Conservation (phyloP, 2,113 vertebrate species). For the Cyanocitta stelleri region DNA sequence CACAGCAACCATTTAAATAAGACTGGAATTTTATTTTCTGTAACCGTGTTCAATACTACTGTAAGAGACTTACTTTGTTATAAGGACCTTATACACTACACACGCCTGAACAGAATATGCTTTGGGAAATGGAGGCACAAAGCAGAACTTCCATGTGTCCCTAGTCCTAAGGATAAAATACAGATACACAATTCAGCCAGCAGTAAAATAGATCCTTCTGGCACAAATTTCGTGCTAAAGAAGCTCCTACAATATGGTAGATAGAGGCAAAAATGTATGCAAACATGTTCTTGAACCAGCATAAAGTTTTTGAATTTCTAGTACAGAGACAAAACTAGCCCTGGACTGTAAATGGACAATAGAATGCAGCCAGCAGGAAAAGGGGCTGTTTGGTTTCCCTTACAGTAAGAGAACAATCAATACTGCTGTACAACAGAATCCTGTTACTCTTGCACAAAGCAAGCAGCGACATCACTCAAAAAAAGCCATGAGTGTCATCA, state of each 20-base stretch:
- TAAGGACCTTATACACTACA: background rate
- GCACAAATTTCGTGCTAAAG: background rate
- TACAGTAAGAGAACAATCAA: background rate
- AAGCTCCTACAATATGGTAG: background rate
- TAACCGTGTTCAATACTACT: background rate
- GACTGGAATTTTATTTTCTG: background rate
- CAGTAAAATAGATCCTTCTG: background rate
- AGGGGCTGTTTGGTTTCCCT: background rate
- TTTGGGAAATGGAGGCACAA: background rate
- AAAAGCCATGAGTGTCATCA: fast-evolving
- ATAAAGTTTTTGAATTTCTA: background rate
- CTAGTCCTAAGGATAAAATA: background rate
- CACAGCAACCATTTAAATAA: background rate
- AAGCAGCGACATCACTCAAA: fast-evolving
- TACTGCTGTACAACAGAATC: background rate
- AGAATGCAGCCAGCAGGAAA: background rate
- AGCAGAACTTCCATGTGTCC: background rate
- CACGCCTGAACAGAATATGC: fast-evolving
- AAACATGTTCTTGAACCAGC: background rate
- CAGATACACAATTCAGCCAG: background rate
- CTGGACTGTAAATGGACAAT: background rate
- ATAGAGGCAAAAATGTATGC: background rate
- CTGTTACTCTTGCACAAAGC: background rate
- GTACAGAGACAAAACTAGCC: background rate
- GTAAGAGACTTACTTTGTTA: background rate